Evolutionary conservation across 2,888 invertebrate genomes (phyloP).

Genomic region (Sepiola atlantica): DNA sequence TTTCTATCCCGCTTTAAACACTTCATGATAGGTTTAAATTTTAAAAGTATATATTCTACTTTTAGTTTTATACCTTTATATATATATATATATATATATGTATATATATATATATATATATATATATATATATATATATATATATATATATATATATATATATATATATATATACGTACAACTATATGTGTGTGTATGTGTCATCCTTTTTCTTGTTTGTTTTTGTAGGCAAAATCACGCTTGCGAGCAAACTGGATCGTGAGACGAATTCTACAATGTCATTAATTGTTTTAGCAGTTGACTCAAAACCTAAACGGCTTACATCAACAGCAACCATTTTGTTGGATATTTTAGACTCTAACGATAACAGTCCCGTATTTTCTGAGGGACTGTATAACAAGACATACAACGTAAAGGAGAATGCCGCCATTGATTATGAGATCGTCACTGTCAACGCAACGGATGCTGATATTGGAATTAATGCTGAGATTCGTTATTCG

Average conservation of each 20-base stretch:
- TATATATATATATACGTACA: too few relatives aligned
- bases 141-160: too few relatives aligned
- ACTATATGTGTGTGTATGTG: background rate
- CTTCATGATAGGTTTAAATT: too few relatives aligned
- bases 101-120: too few relatives aligned
- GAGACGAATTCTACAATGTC: background rate
- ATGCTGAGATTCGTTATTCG: background rate
- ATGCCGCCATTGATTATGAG: too few relatives aligned
- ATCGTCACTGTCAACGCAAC: background rate
- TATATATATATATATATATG: too few relatives aligned
- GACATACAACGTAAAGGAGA: background rate
- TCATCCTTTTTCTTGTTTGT: background rate
- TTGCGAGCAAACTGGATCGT: background rate
- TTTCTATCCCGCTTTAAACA: too few relatives aligned
- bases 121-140: too few relatives aligned
- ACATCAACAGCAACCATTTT: conserved; percentile 7
- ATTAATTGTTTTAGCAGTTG: background rate
- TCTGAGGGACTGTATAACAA: background rate
- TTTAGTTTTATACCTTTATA: too few relatives aligned
- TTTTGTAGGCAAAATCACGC: background rate
- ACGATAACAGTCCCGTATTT: conserved; percentile 38
- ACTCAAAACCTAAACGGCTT: background rate
- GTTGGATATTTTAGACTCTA: background rate
- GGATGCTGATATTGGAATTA: background rate
- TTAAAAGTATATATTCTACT: too few relatives aligned